These are phyloP conservation scores for Heliconius hermathena DNA, from an alignment of 1,140 invertebrate genomes.

Conservation along the genomic window DNA sequence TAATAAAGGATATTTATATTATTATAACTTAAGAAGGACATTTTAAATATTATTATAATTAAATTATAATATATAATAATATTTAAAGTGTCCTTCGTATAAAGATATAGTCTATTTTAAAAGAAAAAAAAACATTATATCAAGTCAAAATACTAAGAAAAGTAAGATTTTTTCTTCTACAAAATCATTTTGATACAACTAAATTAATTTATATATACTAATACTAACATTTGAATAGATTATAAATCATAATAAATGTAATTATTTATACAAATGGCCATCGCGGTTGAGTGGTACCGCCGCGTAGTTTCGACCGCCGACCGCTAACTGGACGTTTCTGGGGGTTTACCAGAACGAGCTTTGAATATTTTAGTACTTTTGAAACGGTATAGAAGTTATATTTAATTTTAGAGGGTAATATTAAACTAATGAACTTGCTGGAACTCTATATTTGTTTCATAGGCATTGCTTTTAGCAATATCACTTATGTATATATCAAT, in stretches of 20 bases:
- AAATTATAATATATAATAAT: too few relatives aligned
- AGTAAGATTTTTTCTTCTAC: neutral
- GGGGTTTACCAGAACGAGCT: conserved; percentile 44
- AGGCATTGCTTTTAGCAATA: too few relatives aligned
- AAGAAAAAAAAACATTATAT: too few relatives aligned
- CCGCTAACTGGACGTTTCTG: conserved; percentile 48
- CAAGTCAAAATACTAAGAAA: too few relatives aligned
- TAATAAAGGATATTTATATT: too few relatives aligned
- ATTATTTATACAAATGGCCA: conserved; percentile 6
- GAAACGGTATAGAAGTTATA: conserved; percentile 13
- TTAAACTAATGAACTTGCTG: neutral
- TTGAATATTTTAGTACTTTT: conserved; percentile 30
- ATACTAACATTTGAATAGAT: neutral
- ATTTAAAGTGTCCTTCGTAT: too few relatives aligned
- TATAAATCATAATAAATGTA: conserved; percentile 8
- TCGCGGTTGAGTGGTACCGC: conserved; percentile 26
- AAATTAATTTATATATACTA: too few relatives aligned
- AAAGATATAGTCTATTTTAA: too few relatives aligned
- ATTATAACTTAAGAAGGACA: too few relatives aligned
- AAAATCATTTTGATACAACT: neutral
- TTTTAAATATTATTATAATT: too few relatives aligned
- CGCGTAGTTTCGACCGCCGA: conserved; percentile 44
- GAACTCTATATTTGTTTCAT: neutral
- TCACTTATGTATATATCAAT: too few relatives aligned
- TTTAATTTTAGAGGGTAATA: conserved; percentile 9